Percentiles rank a stretch among this genome's conserved stretches.
Evolutionary conservation across 2,113 vertebrate genomes (phyloP).

Genomic region (Grammomys surdaster): DNA sequence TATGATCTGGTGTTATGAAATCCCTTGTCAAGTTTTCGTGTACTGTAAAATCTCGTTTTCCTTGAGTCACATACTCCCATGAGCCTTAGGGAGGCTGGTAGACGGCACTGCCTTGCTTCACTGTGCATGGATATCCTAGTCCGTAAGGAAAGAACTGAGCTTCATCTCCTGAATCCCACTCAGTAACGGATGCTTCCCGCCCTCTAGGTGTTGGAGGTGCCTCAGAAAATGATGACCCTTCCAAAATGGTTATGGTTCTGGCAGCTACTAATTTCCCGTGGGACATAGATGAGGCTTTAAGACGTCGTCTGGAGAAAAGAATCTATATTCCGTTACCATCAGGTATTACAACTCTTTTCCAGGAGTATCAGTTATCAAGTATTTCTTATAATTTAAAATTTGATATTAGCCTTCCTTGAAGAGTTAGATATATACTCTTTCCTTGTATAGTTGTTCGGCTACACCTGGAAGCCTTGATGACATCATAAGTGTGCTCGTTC

Average conservation of each 20-base stretch:
- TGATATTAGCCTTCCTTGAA: not conserved
- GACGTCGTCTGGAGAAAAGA: slow-evolving; percentile 96
- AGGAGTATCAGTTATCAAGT: not conserved
- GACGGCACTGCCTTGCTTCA: not conserved
- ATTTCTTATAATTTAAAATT: slow-evolving; percentile 24
- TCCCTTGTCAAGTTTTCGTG: slow-evolving; percentile 7
- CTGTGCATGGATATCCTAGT: not conserved
- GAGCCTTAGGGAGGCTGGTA: not conserved
- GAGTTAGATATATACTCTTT: not conserved
- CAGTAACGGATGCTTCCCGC: not conserved
- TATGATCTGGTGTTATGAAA: slow-evolving; percentile 33
- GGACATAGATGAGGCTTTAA: slow-evolving; percentile 99
- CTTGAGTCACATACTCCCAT: not conserved
- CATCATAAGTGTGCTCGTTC: not conserved
- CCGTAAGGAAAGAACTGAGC: not conserved
- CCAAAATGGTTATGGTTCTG: slow-evolving; percentile 99
- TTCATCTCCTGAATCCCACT: not conserved
- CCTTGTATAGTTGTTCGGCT: not conserved
- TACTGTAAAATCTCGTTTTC: not conserved
- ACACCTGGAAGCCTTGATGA: not conserved
- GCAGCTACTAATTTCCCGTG: slow-evolving; percentile 99
- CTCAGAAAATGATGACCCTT: slow-evolving; percentile 96
- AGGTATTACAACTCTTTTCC: slow-evolving; percentile 85
- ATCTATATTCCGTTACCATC: slow-evolving; percentile 99
- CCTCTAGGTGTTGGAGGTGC: slow-evolving; percentile 95